A percentile compares a stretch with the other conserved stretches of the same genome.
Conservation (phyloP, 2,113 vertebrate species). For the Picathartes gymnocephalus region DNA sequence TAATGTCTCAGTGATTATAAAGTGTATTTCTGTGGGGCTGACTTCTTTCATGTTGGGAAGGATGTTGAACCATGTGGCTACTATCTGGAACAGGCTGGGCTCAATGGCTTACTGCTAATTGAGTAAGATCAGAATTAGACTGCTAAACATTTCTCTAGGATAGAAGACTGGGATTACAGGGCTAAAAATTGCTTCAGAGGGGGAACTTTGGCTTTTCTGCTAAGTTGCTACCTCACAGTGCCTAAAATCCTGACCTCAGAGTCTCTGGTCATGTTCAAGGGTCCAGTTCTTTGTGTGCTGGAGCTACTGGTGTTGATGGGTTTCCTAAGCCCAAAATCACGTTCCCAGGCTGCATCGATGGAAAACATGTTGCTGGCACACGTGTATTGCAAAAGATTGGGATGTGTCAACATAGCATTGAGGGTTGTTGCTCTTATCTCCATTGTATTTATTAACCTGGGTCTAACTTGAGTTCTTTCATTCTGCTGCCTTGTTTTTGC, state of each 20-base stretch:
- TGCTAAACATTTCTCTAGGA: conserved; percentile 34
- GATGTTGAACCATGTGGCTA: background rate
- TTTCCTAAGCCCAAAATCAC: background rate
- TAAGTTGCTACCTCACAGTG: background rate
- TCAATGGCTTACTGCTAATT: conserved; percentile 50
- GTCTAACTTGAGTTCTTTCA: background rate
- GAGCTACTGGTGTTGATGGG: background rate
- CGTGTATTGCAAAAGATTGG: conserved; percentile 10
- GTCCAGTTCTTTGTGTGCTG: background rate
- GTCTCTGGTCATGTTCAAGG: background rate
- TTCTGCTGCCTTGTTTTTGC: background rate
- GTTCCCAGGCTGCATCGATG: background rate
- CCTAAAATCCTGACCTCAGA: conserved; percentile 7
- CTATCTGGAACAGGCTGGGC: background rate
- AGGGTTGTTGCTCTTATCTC: conserved; percentile 9
- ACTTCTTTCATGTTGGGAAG: background rate
- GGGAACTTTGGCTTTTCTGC: conserved; percentile 7
- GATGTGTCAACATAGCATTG: background rate
- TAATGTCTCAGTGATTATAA: background rate
- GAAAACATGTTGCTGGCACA: conserved; percentile 7
- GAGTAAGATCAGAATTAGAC: conserved; percentile 49
- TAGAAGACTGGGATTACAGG: conserved; percentile 11
- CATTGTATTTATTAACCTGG: background rate
- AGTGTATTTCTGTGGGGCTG: background rate
- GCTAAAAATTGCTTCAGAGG: conserved; percentile 38